These are phyloP conservation scores for Chloroceryle inda DNA, from an alignment of 2,797 vertebrate genomes.

Conservation along the genomic window DNA sequence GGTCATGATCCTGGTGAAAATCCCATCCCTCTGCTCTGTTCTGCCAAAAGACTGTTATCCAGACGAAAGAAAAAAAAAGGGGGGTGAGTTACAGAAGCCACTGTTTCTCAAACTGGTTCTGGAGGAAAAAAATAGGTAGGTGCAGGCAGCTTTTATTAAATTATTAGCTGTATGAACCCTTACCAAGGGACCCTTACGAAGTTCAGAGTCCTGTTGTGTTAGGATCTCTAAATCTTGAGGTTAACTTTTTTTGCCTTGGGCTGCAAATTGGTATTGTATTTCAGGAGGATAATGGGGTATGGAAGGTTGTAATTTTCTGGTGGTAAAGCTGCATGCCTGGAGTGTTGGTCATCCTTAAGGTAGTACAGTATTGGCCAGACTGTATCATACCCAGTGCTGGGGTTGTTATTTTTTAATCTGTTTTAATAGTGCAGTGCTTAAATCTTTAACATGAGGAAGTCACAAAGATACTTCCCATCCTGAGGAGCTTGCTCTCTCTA, in stretches of 20 bases:
- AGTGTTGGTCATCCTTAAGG: not conserved
- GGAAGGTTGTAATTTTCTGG: not conserved
- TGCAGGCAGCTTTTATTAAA: not conserved
- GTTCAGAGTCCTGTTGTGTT: not conserved
- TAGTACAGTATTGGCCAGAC: rapidly evolving
- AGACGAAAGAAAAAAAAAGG: conserved; percentile 4
- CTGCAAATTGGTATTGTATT: not conserved
- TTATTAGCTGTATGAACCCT: not conserved
- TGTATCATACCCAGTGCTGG: rapidly evolving
- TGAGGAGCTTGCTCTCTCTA: not conserved
- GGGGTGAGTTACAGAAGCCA: not conserved
- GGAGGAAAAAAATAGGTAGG: not conserved
- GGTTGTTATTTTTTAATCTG: not conserved
- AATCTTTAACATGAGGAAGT: not conserved
- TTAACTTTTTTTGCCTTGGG: not conserved
- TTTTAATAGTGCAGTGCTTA: not conserved
- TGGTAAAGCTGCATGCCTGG: not conserved
- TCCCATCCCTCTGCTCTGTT: conserved; percentile 82
- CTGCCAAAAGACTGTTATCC: conserved; percentile 83
- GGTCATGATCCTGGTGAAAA: conserved; percentile 83
- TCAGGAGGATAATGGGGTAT: not conserved
- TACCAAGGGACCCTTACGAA: not conserved
- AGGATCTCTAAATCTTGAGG: not conserved
- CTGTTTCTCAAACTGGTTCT: not conserved
- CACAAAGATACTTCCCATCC: not conserved